Conservation (phyloP, 2,113 vertebrate species). For the Mustela lutreola region DNA sequence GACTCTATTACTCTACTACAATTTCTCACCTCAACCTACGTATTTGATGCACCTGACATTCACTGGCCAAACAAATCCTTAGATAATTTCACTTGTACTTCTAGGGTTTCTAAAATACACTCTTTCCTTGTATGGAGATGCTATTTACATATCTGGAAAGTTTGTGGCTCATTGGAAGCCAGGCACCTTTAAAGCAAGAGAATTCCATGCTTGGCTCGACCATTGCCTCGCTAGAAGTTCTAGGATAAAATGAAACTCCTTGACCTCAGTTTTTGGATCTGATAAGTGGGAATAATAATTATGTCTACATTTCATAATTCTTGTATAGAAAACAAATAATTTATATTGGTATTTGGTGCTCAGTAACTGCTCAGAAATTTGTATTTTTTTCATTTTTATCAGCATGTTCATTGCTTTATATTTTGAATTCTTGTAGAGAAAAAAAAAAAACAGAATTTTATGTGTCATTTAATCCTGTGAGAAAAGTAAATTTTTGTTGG, state of each 20-base stretch:
- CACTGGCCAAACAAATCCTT: background rate
- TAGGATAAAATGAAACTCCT: background rate
- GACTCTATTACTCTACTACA: background rate
- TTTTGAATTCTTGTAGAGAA: background rate
- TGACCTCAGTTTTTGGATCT: background rate
- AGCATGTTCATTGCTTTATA: background rate
- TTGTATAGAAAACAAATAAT: background rate
- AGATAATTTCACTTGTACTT: background rate
- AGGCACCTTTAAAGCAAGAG: background rate
- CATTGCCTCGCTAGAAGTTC: background rate
- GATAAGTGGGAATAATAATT: background rate
- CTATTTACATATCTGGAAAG: background rate
- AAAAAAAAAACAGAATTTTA: background rate
- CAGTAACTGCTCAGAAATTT: background rate
- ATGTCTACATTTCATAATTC: background rate
- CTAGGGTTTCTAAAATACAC: conserved; percentile 33
- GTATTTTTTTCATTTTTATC: background rate
- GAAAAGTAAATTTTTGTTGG: background rate
- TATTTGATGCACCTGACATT: background rate
- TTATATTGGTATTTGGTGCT: background rate
- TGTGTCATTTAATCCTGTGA: background rate
- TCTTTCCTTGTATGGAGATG: background rate
- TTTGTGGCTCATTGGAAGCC: background rate
- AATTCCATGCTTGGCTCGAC: background rate
- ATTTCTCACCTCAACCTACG: background rate